Evolutionary conservation across 2,113 vertebrate genomes (phyloP).

Genomic region (Eulacestoma nigropectus): DNA sequence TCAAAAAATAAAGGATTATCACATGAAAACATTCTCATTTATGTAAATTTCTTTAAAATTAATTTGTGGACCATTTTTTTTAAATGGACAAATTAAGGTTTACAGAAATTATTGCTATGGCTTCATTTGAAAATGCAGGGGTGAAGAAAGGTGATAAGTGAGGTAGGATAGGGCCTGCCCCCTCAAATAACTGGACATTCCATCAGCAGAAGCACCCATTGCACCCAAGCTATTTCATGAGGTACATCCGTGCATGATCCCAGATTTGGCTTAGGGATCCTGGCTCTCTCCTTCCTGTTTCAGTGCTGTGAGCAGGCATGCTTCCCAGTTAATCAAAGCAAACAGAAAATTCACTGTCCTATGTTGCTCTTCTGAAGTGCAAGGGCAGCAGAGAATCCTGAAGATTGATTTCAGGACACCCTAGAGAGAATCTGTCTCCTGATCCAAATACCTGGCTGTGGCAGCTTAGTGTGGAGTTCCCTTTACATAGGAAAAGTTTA

Average conservation of each 20-base stretch:
- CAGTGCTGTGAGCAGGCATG: neutral
- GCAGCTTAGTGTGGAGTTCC: neutral
- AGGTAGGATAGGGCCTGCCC: neutral
- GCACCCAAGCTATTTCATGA: neutral
- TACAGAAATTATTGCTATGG: neutral
- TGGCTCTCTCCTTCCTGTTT: neutral
- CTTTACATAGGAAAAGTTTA: neutral
- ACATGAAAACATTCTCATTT: neutral
- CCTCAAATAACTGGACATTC: neutral
- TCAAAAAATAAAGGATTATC: neutral
- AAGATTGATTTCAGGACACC: neutral
- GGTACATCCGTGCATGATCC: neutral
- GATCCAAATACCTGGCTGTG: fast-evolving
- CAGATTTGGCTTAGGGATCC: neutral
- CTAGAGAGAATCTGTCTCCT: neutral
- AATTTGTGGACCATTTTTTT: neutral
- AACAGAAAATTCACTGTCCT: neutral
- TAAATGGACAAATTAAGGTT: neutral
- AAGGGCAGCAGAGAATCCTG: neutral
- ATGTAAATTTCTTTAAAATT: neutral
- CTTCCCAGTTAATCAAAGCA: neutral
- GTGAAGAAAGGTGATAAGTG: neutral
- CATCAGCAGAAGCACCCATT: neutral
- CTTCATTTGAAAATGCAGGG: neutral
- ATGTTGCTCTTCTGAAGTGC: neutral